A percentile compares a stretch with the other conserved stretches of the same genome.
Evolutionary conservation across 92 coral and sea anemone genomes (phyloP).

Genomic region (Palythoa grandiflora): DNA sequence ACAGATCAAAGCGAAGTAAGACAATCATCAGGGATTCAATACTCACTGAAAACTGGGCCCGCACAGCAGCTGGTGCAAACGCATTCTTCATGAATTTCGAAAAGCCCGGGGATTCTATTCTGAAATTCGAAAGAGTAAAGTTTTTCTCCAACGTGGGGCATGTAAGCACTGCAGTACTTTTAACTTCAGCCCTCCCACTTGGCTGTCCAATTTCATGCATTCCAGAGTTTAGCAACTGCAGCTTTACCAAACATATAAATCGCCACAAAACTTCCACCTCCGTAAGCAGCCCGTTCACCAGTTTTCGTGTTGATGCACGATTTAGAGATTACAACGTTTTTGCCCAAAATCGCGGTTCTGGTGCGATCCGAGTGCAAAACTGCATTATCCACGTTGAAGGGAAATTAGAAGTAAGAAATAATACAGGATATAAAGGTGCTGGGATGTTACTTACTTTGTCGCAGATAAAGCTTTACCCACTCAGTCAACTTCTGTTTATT

Average conservation of each 20-base stretch:
- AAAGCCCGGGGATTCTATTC: constrained; percentile 41
- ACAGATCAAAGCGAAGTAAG: constrained; percentile 42
- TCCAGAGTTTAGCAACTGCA: constrained; percentile 84
- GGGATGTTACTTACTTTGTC: constrained; percentile 76
- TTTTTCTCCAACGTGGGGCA: constrained; percentile 66
- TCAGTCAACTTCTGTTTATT: constrained; percentile 73
- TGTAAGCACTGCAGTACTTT: constrained; percentile 76
- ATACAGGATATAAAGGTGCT: constrained; percentile 80
- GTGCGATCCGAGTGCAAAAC: constrained; percentile 75
- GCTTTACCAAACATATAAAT: constrained; percentile 63
- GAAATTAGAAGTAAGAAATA: constrained; percentile 63
- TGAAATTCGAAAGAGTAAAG: constrained; percentile 60
- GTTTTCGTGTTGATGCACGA: constrained; percentile 69
- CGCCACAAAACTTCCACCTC: constrained; percentile 16
- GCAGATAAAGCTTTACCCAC: constrained; percentile 82
- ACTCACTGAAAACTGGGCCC: constrained; percentile 75
- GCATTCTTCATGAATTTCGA: constrained; percentile 59
- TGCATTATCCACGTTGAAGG: constrained; percentile 80
- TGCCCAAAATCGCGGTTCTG: constrained; percentile 71
- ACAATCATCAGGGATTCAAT: constrained; percentile 57
- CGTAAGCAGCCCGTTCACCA: constrained; percentile 69
- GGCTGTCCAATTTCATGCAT: constrained; percentile 59
- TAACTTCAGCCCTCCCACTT: constrained; percentile 78
- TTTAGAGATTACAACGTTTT: constrained; percentile 78
- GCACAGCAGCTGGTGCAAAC: constrained; percentile 81